These are phyloP conservation scores for Poeciliopsis prolifica DNA, from an alignment of 2,113 vertebrate species.

Conservation along the genomic window DNA sequence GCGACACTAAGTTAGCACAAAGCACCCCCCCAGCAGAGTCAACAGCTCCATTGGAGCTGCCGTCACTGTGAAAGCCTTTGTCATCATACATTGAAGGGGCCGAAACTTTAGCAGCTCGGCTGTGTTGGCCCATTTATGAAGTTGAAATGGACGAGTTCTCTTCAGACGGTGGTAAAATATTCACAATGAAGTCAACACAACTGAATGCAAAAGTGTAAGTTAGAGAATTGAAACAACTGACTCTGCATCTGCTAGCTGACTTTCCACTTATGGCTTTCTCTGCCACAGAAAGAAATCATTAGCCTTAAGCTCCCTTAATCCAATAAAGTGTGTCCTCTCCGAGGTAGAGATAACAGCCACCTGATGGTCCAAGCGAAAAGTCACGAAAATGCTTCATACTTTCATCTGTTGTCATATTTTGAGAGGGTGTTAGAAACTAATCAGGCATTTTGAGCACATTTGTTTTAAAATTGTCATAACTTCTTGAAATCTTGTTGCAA, in stretches of 20 bases:
- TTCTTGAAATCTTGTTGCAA: background rate
- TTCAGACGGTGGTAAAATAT: background rate
- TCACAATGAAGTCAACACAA: background rate
- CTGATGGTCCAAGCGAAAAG: conserved; percentile 16
- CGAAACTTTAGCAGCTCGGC: conserved; percentile 22
- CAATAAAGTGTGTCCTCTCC: conserved; percentile 57
- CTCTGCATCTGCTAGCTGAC: conserved; percentile 29
- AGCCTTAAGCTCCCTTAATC: conserved; percentile 74
- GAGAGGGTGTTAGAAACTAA: background rate
- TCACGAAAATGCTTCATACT: conserved; percentile 28
- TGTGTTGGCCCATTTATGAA: conserved; percentile 13
- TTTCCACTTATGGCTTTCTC: conserved; percentile 61
- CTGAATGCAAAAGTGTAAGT: background rate
- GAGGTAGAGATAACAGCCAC: conserved; percentile 28
- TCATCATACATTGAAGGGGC: conserved; percentile 6
- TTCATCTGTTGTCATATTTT: background rate
- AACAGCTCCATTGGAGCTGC: conserved; percentile 11
- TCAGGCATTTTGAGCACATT: background rate
- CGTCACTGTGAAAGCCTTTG: conserved; percentile 30
- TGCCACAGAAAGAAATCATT: conserved; percentile 66
- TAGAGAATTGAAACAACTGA: background rate
- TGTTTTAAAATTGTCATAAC: conserved; percentile 9
- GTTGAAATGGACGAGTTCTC: background rate
- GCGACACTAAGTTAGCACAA: conserved; percentile 26
- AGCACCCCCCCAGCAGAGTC: conserved; percentile 28